Evolutionary conservation across 2,113 vertebrate genomes (phyloP).

Genomic region (Brachirus orientalis): DNA sequence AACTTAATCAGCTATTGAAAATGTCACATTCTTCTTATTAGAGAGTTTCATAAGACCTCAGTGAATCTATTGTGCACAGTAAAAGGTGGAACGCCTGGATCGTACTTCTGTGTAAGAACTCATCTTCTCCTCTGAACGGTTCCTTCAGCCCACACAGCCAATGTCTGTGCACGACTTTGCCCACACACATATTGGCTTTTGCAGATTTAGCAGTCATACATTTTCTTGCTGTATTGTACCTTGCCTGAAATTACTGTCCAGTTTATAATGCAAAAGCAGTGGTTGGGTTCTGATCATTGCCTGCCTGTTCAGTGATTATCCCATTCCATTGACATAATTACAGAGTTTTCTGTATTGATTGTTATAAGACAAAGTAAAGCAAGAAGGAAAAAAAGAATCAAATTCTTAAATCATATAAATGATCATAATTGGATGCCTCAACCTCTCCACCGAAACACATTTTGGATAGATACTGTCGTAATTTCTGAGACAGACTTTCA

Average conservation of each 20-base stretch:
- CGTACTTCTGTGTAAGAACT: slow-evolving; percentile 10
- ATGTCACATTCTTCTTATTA: background rate
- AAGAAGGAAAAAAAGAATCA: no score
- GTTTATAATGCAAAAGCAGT: slow-evolving; percentile 11
- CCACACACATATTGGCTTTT: slow-evolving; percentile 3
- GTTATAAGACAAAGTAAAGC: no score
- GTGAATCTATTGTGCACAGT: background rate
- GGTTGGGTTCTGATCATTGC: background rate
- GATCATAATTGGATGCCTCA: no score
- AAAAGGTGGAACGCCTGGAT: slow-evolving; percentile 10
- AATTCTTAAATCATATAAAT: no score
- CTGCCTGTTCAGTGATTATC: slow-evolving; percentile 9
- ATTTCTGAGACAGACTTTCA: no score
- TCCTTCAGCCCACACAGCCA: slow-evolving; percentile 37
- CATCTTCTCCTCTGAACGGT: slow-evolving; percentile 36
- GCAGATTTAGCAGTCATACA: slow-evolving; percentile 12
- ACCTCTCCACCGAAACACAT: no score
- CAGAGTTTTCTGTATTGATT: no score
- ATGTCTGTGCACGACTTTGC: slow-evolving; percentile 32
- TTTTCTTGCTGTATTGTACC: background rate
- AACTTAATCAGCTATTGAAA: background rate
- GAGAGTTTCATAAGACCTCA: background rate
- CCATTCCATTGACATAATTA: slow-evolving; percentile 15
- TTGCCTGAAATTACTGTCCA: background rate
- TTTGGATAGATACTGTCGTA: no score